Base-by-base conservation (phyloP, 2,113 vertebrate genomes). In the Menura novaehollandiae region DNA sequence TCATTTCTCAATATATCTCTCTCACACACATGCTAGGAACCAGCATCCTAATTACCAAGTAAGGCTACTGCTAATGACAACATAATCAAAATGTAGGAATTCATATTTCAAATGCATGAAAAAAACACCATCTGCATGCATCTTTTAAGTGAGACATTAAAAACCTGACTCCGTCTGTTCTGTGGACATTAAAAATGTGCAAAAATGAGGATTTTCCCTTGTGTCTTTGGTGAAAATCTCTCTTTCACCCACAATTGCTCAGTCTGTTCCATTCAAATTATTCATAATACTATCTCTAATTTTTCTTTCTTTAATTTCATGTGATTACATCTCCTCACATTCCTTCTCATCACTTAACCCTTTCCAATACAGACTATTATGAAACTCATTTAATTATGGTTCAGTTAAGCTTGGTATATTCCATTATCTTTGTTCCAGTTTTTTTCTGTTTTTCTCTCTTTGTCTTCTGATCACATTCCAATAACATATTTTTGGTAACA, bases 21-120 rank as follows among this genome's bases (percentile, higher is more conserved):
- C 87, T 80, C 77, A 5, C 77, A 93, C 92, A 95, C 78, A 76
- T 87, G 74, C 83, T 89, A 95, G 74, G 68, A 97, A 93, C 59
- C 87, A 94, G 85, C 80, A 96, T 94, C 77, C 85, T 97, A 96
- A 97, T 96, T 96, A 96, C 93, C 9, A 16, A 95, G 95, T 80
- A 89, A 96, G 96, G 92, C 93, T 96, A 97, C 63, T 93, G 89
- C 86, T 97, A 97, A 97, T 93, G 86, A 96, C 88, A 97, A 97
- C 95, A 95, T 95, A 95, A 97, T 97, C 84, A 97, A 96, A 96
- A 96, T 92, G 94, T 95, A 96, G 89, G 96, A 97, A 96, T 94
- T 94, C 92, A 91, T 96, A 94, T 96, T 95, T 96, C 92, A 95
- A 95, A 95, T 95, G 95, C 96, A 97, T 93, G 95, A 92, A 97